Conservation (phyloP, 35 echinoderm and acorn worm genomes). For the Lytechinus variegatus region DNA sequence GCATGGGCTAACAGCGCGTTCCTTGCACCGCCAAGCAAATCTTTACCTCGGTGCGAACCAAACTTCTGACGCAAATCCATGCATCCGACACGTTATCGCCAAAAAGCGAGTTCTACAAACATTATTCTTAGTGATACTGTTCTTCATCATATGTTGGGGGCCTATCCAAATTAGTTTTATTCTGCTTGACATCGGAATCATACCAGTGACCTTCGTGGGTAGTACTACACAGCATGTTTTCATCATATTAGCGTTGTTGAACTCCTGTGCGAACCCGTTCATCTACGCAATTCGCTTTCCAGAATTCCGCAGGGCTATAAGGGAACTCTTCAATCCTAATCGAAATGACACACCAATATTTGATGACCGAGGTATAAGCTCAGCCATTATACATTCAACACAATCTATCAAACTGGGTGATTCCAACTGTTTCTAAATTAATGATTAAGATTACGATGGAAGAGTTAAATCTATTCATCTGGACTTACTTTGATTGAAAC, state of each 20-base stretch:
- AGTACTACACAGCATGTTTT: constrained; percentile 8
- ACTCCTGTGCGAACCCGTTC: constrained; percentile 56
- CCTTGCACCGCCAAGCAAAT: background rate
- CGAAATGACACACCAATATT: background rate
- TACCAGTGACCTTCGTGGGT: background rate
- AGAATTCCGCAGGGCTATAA: constrained; percentile 34
- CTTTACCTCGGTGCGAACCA: background rate
- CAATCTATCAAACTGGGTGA: too few species aligned
- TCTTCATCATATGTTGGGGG: constrained; percentile 62
- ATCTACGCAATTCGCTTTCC: constrained; percentile 47
- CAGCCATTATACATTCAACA: too few species aligned
- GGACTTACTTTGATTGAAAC: too few species aligned
- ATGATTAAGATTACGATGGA: too few species aligned
- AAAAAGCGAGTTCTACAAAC: constrained; percentile 44
- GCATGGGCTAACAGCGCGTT: background rate
- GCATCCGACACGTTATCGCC: background rate
- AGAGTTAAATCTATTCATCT: too few species aligned
- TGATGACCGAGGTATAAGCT: too few species aligned
- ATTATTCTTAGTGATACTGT: constrained; percentile 40
- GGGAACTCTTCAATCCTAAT: background rate
- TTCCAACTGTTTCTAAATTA: too few species aligned
- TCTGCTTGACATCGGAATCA: constrained; percentile 20
- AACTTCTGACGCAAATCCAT: background rate
- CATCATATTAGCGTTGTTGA: background rate
- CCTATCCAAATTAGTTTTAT: constrained; percentile 35